Evolutionary conservation across 2,888 invertebrate species (phyloP), one percentile per base, ranked within the genome.

Genomic region (Lasioglossum leucozonium): DNA sequence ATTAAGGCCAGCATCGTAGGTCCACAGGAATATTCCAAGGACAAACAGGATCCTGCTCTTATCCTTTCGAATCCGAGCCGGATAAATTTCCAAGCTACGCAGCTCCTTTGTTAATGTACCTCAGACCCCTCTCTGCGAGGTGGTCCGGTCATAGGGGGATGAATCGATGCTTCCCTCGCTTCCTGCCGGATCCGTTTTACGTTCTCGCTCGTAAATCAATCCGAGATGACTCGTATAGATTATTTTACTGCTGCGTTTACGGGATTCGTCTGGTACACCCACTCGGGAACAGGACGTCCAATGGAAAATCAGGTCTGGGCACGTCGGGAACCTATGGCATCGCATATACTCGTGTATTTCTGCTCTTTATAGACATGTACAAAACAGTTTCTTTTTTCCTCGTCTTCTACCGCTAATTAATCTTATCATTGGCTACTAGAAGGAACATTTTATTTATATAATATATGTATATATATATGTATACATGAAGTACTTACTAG

Each of bases 21-120:
- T 51, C 22, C 2, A 73, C 65, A 73, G 77, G 81, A 86, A 85
- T 81, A 77, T 87, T 69, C 78, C 18, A 58, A 18, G 42, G 77
- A 72, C 34, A 81, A 85, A 80, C 79, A 81, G 73, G 76, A 69
- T 74, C 44, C 22, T 62, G 30, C 13, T 13, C 69, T 79, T 58
- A 78, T 72, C 79, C 75, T n/a, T 37, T 40, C 67, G 47, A 47
- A 55, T 69, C 73, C 55, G 34, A 67, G 40, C 65, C 42, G 44
- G 75, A 85, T 51, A 65, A 79, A 69, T 51, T 77, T 55, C 51
- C 16, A 13, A 42, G 74, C 62, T 58, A 40, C 34, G 71, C 75
- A 82, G 79, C 67, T 69, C 30, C 51, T 18, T 11, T 13, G 55
- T 77, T 79, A 79, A 65, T 73, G 81, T 58, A 42, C 62, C 30